These are phyloP conservation scores for Philereme transversata DNA, from an alignment of 2,888 invertebrate genomes.

Conservation along the genomic window DNA sequence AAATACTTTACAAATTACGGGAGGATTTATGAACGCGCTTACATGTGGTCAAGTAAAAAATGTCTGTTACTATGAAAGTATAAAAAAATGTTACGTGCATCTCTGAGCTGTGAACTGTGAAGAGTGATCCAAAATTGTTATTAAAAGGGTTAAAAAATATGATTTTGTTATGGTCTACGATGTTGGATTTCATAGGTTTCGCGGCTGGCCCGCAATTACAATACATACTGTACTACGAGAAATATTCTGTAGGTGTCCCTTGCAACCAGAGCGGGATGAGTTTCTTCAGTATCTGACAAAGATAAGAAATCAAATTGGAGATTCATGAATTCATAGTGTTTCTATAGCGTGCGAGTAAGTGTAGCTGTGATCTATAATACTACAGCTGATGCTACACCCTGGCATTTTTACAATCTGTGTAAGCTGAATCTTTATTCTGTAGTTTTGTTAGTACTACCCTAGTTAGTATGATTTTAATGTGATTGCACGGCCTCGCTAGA, in stretches of 20 bases:
- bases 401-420: no score
- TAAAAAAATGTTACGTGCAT: slow-evolving; percentile 24
- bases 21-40: slow-evolving; percentile 7
- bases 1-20: slow-evolving; percentile 20
- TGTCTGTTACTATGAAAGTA: slow-evolving; percentile 6
- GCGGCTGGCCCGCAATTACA: slow-evolving; percentile 28
- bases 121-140: slow-evolving; percentile 18
- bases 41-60: slow-evolving; percentile 9
- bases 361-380: no score
- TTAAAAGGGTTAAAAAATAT: slow-evolving; percentile 27
- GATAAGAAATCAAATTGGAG: slow-evolving; percentile 29
- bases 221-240: slow-evolving; percentile 32
- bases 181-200: slow-evolving; percentile 22
- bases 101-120: slow-evolving; percentile 19
- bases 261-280: slow-evolving; percentile 34
- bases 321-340: slow-evolving; percentile 18
- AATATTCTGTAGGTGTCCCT: slow-evolving; percentile 33
- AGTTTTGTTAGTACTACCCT: no score
- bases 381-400: no score
- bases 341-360: neutral
- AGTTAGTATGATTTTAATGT: no score
- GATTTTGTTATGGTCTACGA: slow-evolving; percentile 22
- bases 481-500: slow-evolving; percentile 10
- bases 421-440: no score
- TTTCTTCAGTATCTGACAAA: slow-evolving; percentile 34